Conservation (phyloP, 2,797 vertebrate species). For the Carduelis carduelis region DNA sequence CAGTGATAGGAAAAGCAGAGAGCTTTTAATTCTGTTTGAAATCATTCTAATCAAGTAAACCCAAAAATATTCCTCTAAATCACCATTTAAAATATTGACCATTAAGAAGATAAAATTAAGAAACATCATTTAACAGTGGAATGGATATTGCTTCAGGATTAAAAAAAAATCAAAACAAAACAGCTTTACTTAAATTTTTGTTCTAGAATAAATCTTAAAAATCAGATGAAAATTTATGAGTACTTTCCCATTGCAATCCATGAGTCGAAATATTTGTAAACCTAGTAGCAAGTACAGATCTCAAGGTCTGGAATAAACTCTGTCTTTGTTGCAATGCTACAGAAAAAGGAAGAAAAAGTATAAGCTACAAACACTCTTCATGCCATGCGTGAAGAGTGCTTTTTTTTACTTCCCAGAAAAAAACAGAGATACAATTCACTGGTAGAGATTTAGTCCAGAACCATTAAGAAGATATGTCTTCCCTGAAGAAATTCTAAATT, state of each 20-base stretch:
- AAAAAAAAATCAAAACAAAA: neutral
- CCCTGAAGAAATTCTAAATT: neutral
- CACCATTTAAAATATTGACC: neutral
- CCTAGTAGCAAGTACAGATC: neutral
- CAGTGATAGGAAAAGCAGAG: neutral
- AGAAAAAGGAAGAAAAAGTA: neutral
- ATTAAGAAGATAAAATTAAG: neutral
- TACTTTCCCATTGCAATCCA: neutral
- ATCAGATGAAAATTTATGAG: neutral
- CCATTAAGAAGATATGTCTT: fast-evolving
- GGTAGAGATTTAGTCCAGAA: neutral
- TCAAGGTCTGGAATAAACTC: neutral
- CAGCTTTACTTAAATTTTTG: neutral
- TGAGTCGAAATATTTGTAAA: neutral
- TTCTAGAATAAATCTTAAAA: neutral
- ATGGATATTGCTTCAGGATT: neutral
- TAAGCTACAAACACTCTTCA: neutral
- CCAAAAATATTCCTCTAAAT: neutral
- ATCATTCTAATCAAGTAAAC: neutral
- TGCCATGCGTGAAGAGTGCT: no score
- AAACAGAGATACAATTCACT: neutral
- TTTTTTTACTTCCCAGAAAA: neutral
- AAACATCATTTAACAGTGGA: neutral
- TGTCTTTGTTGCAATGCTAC: neutral
- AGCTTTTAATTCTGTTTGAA: neutral